Percentiles rank a stretch among this genome's conserved stretches.
Conservation (phyloP, 2,113 vertebrate genomes). For the Takifugu flavidus region DNA sequence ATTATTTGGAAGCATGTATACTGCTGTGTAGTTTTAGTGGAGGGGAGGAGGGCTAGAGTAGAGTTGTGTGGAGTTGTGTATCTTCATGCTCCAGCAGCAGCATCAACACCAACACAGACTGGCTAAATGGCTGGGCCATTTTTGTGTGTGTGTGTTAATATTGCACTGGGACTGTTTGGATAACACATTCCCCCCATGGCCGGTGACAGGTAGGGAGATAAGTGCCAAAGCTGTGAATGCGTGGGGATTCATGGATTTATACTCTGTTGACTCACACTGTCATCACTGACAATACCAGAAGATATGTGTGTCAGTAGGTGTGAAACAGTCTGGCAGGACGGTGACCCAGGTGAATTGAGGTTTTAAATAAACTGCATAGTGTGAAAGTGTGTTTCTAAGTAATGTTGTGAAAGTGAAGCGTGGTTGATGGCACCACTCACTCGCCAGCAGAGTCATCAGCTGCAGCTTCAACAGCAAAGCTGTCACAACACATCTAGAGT, state of each 20-base stretch:
- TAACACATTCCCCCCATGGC: slow-evolving; percentile 16
- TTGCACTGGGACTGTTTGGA: slow-evolving; percentile 13
- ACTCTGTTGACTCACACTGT: slow-evolving; percentile 16
- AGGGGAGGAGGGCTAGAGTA: slow-evolving; percentile 5
- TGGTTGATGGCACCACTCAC: too few species aligned
- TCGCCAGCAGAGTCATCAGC: too few species aligned
- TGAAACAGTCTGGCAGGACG: neutral
- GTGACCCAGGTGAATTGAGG: too few species aligned
- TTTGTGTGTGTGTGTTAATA: slow-evolving; percentile 6
- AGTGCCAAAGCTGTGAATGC: slow-evolving; percentile 16
- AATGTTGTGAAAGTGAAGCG: too few species aligned
- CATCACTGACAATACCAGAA: slow-evolving; percentile 17
- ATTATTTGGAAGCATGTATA: slow-evolving; percentile 13
- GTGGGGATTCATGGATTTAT: slow-evolving; percentile 9
- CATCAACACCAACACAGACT: too few species aligned
- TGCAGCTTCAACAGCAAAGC: too few species aligned
- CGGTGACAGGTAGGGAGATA: slow-evolving; percentile 25
- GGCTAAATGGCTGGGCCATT: neutral
- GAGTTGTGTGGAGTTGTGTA: too few species aligned
- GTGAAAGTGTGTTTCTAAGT: too few species aligned
- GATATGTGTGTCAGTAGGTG: slow-evolving; percentile 6
- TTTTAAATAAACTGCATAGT: too few species aligned
- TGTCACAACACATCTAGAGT: too few species aligned
- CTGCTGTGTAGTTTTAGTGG: slow-evolving; percentile 8
- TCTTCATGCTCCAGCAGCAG: too few species aligned